phyloP scores from a whole-genome alignment of 1,140 invertebrate genomes.

The Cherax destructor region DNA sequence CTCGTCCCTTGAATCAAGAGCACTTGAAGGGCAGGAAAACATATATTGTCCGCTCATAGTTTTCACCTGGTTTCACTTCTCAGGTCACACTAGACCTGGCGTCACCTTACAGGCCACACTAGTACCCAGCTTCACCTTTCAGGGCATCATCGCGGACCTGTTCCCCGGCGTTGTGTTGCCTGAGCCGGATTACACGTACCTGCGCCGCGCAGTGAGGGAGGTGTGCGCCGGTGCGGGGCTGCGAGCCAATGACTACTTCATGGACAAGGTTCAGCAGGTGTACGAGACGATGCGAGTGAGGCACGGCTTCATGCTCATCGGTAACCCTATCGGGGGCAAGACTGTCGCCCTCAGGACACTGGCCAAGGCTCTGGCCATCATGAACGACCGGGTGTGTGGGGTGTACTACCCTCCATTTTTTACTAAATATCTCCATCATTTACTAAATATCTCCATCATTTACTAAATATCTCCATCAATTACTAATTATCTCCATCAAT shows the following conservation, averaged over 20 bases:
- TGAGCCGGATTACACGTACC: slow-evolving; percentile 77
- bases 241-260: slow-evolving; percentile 88
- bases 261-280: slow-evolving; percentile 93
- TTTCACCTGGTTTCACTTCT: too few species aligned
- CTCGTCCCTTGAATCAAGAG: too few species aligned
- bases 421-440: too few species aligned
- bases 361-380: slow-evolving; percentile 85
- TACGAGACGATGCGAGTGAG: slow-evolving; percentile 91
- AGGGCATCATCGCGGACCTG: slow-evolving; percentile 94
- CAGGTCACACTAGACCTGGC: background rate
- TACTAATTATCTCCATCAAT: too few species aligned
- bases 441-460: too few species aligned
- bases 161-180: slow-evolving; percentile 70
- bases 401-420: too few species aligned
- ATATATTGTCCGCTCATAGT: too few species aligned
- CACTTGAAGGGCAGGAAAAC: too few species aligned
- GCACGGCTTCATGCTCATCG: slow-evolving; percentile 84
- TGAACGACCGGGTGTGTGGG: slow-evolving; percentile 85
- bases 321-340: slow-evolving; percentile 93
- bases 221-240: slow-evolving; percentile 86
- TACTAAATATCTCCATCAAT: too few species aligned
- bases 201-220: slow-evolving; percentile 76
- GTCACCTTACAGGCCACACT: background rate
- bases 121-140: slow-evolving; percentile 59
- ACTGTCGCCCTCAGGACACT: slow-evolving; percentile 86